Base-by-base conservation (phyloP, 2,797 vertebrate genomes). In the Melopsittacus undulatus region DNA sequence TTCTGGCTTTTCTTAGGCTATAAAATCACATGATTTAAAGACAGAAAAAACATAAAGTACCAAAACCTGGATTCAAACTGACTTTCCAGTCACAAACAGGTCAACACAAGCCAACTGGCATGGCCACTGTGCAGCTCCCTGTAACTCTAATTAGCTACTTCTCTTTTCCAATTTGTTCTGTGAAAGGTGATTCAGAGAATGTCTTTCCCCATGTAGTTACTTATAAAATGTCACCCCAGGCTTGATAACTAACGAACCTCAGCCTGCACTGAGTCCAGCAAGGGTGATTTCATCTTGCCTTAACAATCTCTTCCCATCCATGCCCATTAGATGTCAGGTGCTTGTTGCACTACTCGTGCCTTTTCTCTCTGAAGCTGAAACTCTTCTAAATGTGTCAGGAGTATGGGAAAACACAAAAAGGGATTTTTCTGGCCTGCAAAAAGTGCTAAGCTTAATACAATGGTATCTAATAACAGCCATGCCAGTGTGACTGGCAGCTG, bases 361-460 rank as follows among this genome's bases (percentile, higher is more conserved):
- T 86, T 75, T 82, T 84, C 64, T 78, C 20, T 94, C 61, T 95
- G 88, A 88, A 84, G 52, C 67, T 56, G 63, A 86, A 94, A 69
- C 36, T 61, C 87, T 51, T 83, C 48, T 82, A 67, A 81, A 82
- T 23, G 67, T 56, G 64, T 89, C 90, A 72, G 64, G 59, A 89
- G 81, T 89, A 94, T 83, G 93, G 89, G 95, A 97, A 97, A 95
- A 87, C 86, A 90, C 92, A 92, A 83, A 83, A 96, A 90, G 73
- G 88, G 85, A 90, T 94, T 94, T 91, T 82, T 96, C 84, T 87
- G 89, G 94, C 91, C 80, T 89, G 84, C 70, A 86, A 78, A 90
- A 93, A 93, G 92, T 88, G 96, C 84, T 96, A 94, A 94, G 94
- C 92, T 90, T 91, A 94, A 94, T 90, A 96, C 88, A 87, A 88